Evolutionary conservation across 2,888 invertebrate genomes (phyloP), one percentile per base, ranked within the genome.

Genomic region (Drosophila nigritarsus): DNA sequence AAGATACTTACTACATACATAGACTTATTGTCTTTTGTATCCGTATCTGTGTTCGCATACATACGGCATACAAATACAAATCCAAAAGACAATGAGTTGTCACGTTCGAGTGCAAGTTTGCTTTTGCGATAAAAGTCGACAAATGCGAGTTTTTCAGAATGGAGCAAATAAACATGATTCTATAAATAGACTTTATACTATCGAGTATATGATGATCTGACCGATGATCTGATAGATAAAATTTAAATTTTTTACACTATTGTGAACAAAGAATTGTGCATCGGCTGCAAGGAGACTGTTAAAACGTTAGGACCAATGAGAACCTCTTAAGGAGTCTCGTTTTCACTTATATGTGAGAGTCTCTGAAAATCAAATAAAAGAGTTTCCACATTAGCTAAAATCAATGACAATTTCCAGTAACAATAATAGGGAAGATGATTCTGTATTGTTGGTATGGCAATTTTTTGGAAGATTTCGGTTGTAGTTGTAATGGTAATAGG

Each of bases 21-120:
- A 30, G 8, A 27, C 24, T 24, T 4, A 15, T 45, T 45, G 20
- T 45, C 20, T 45, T 24, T 45, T 15, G 2, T 24, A 45, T 45
- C 15, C 24, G 45, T 15, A 8, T 15, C 24, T 45, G 45, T 24
- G 20, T 20, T 20, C 20, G 7, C 13, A 29, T 48, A 34, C 32
- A n/a, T 27, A 38, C 11, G 15, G 1, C 24, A 27, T 18, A 20
- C 24, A 7, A 5, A 8, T 32, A 24, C 18, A 18, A n/a, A 54
- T 40, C 32, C 11, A 18, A 34, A 34, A 40, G n/a, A 42, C 34
- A 70, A 36, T 70, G 30, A 34, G 45, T 15, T 29, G 72, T 71
- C 45, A 68, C 51, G 38, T 59, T 70, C 48, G 51, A 60, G 20
- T 18, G 34, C 42, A 59, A 51, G 13, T 29, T 68, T 70, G 49